Base-by-base conservation (phyloP, 2,797 vertebrate species). In the Mareca strepera region DNA sequence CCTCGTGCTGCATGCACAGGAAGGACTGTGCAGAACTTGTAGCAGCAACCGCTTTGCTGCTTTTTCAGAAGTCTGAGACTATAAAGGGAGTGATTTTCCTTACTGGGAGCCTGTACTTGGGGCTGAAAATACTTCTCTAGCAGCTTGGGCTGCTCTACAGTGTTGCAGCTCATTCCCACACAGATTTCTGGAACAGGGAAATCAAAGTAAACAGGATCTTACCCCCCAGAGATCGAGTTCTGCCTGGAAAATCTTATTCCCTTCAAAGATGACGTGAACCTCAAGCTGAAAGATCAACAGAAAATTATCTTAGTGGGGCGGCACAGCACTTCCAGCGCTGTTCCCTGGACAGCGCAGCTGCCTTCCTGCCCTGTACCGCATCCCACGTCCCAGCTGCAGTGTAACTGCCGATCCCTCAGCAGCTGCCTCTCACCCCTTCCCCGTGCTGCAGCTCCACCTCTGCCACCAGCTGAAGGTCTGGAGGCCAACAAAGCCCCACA, bases 201-300 rank as follows among this genome's bases (percentile, higher is more conserved):
- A 91, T 20, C 33, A 68, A 79, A 89, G 21, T 13, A 83, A 86
- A 68, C 35, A 67, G 77, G 50, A 74, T 98, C 98, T 98, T 97
- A 99, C 99, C 97, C 99, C 99, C 99, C 99, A 99, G 52, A 99
- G 98, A 92, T 98, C 98, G 93, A 99, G 97, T 72, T 99, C 98
- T 69, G 97, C 98, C 93, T 98, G 98, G 97, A 99, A 99, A 66
- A 99, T 88, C 96, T 99, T 99, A 80, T 98, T 96, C 17, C 98
- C 98, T 91, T 99, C 99, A 97, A 99, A 99, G 97, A 98, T 97
- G 87, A 99, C 75, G 29, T 98, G 98, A 96, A 98, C 97, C 1
- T 98, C 98, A 92, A 99, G 96, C 99, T 99, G 95, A 78, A 92
- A 96, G 86, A 93, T 56, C 90, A 94, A 93, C 48, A 92, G 64